A percentile compares a stretch with the other conserved stretches of the same genome.
Evolutionary conservation across 2,113 vertebrate species (phyloP).

Genomic region (Haemorhous mexicanus): DNA sequence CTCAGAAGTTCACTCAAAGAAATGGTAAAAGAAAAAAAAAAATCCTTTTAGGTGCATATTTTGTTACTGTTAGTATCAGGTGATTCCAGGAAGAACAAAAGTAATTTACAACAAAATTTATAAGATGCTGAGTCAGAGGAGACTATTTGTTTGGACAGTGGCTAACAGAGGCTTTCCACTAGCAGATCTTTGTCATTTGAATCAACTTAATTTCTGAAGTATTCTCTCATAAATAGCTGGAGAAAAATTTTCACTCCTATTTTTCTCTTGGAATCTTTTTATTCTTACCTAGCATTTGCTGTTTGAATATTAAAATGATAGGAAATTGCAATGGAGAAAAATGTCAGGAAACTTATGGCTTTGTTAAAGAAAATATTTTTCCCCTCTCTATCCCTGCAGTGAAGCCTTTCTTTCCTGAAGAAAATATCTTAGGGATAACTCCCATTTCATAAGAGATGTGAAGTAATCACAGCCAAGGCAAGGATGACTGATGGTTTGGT

Average conservation of each 20-base stretch:
- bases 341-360: neutral
- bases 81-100: neutral
- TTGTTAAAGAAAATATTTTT: neutral
- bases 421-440: neutral
- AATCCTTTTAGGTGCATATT: neutral
- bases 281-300: neutral
- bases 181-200: neutral
- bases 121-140: neutral
- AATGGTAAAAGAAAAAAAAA: neutral
- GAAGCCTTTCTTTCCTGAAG: neutral
- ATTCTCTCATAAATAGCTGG: neutral
- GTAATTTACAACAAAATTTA: neutral
- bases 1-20: neutral
- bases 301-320: neutral
- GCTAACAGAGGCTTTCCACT: neutral
- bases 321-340: neutral
- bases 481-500: neutral
- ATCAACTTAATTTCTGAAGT: neutral
- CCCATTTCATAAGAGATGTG: neutral
- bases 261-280: neutral
- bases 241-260: neutral
- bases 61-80: neutral
- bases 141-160: neutral
- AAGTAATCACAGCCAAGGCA: neutral
- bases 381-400: neutral